Percentiles rank a stretch among this genome's conserved stretches.
Evolutionary conservation across 2,797 vertebrate species (phyloP).

Genomic region (Falco biarmicus): DNA sequence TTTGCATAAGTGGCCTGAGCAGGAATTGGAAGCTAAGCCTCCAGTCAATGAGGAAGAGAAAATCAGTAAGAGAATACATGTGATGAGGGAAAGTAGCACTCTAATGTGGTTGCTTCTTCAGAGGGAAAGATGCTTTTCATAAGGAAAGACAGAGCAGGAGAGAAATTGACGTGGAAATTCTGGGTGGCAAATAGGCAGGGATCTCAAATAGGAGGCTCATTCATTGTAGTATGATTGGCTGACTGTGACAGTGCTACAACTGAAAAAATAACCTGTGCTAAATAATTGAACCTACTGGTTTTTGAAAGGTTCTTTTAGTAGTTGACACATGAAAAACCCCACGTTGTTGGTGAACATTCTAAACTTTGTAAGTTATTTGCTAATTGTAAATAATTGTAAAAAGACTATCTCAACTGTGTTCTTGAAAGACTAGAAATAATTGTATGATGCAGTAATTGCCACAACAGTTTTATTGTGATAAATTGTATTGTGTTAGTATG

Average conservation of each 20-base stretch:
- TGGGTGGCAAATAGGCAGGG: background rate
- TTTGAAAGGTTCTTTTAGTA: background rate
- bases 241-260: background rate
- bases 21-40: background rate
- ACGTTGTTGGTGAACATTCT: background rate
- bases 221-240: accelerated
- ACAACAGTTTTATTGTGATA: background rate
- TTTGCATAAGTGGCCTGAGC: background rate
- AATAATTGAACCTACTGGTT: background rate
- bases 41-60: background rate
- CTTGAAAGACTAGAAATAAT: background rate
- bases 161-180: background rate
- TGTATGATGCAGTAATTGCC: background rate
- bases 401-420: background rate
- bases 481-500: background rate
- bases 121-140: accelerated
- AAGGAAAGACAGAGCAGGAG: background rate
- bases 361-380: background rate
- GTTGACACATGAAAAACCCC: accelerated
- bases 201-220: background rate
- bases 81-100: background rate
- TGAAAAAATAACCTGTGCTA: background rate
- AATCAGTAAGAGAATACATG: background rate
- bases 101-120: background rate
- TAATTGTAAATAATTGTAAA: background rate